Evolutionary conservation across 2,797 vertebrate species (phyloP).

Genomic region (Bradypodion pumilum): DNA sequence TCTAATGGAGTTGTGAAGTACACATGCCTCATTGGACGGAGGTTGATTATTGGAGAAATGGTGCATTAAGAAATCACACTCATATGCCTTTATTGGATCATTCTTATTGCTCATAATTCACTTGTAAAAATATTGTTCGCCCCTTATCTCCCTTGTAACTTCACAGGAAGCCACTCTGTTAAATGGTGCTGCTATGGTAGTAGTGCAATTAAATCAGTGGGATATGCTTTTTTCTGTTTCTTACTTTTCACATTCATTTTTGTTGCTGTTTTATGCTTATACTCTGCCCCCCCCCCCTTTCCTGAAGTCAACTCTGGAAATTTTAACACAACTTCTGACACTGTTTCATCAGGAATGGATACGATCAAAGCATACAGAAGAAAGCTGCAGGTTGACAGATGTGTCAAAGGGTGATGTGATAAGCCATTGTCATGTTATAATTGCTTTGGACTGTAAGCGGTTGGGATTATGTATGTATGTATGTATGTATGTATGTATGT

Average conservation of each 20-base stretch:
- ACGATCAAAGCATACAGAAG: neutral
- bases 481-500: too few relatives aligned
- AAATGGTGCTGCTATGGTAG: neutral
- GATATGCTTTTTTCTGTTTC: neutral
- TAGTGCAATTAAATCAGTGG: slow-evolving; percentile 22
- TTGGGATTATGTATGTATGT: neutral
- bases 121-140: slow-evolving; percentile 47
- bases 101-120: slow-evolving; percentile 51
- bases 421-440: neutral
- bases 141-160: slow-evolving; percentile 25
- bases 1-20: slow-evolving; percentile 57
- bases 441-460: neutral
- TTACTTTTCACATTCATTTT: neutral
- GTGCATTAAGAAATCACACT: slow-evolving; percentile 60
- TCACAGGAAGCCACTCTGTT: slow-evolving; percentile 6
- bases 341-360: neutral
- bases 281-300: too few relatives aligned
- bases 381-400: too few relatives aligned
- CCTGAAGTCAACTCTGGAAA: neutral
- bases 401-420: neutral
- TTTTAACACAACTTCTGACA: neutral
- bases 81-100: slow-evolving; percentile 52
- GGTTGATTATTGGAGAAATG: slow-evolving; percentile 64
- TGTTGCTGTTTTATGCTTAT: neutral
- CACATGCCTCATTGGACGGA: slow-evolving; percentile 50